Base-by-base conservation (phyloP, 2,113 vertebrate genomes). In the Coregonus clupeaformis region DNA sequence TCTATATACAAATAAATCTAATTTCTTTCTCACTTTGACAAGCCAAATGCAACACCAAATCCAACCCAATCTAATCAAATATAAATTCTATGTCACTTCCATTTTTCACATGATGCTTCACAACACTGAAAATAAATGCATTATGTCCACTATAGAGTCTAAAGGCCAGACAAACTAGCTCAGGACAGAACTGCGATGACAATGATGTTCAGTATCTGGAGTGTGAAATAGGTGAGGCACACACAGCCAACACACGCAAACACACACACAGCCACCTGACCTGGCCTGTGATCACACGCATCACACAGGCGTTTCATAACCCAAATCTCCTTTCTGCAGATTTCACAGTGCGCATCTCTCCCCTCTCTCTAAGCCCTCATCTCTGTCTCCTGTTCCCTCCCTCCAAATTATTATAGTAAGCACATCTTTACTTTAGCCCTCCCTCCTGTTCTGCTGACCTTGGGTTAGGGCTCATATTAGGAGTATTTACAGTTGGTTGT, bases 141-240 rank as follows among this genome's bases (percentile, higher is more conserved):
- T 32, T 32, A 32, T 32, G 32, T 32, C 32, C 32, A 32, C 32
- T 32, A 32, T 32, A 32, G 1, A 32, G 6, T 32, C 32, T 32
- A 32, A 32, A 32, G 5, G 6, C 30, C 4, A 30, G 30, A 30
- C 30, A 30, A 4, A 30, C 30, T 5, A 30, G 5, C 6, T 32
- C 6, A 32, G 32, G 32, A 32, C 32, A 32, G 32, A 32, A 32
- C 32, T 32, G 6, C 32, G 5, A 32, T 32, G 32, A 32, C 32
- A 5, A 5, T 32, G 32, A 5, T 32, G 32, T 32, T 32, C 5
- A 52, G 55, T 59, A 62, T n/a, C 74, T 68, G 13, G 3, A 49
- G 1, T 30, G 25, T 30, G 77, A 63, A 77, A 18, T 57, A 73
- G 27, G 18, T 63, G 57, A 81, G 3, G 62, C 77, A 9, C 5